Conservation (phyloP, 2,113 vertebrate species). For the Laterallus jamaicensis region DNA sequence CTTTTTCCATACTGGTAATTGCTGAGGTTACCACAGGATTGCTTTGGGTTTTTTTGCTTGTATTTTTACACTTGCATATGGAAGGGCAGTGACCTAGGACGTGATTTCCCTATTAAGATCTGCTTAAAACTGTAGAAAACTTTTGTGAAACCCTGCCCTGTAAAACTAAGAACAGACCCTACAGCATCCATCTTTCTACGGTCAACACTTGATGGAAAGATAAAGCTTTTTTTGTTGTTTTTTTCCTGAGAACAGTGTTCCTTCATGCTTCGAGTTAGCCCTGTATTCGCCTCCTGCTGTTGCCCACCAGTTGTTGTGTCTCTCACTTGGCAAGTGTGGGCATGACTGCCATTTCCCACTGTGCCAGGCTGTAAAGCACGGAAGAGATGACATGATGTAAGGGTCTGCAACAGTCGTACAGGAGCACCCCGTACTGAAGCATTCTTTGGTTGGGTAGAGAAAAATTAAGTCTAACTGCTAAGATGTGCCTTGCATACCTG, state of each 20-base stretch:
- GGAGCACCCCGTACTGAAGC: neutral
- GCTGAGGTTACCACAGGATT: slow-evolving; percentile 34
- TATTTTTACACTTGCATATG: neutral
- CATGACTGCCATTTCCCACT: neutral
- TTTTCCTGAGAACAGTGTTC: slow-evolving; percentile 39
- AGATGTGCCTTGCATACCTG: neutral
- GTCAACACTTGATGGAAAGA: neutral
- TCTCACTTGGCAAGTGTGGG: neutral
- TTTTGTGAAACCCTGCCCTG: neutral
- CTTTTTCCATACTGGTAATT: neutral
- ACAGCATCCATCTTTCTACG: neutral
- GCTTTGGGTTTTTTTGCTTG: neutral
- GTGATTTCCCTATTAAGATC: neutral
- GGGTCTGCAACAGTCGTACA: neutral
- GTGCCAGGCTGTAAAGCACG: neutral
- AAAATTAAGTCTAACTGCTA: neutral
- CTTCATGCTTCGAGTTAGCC: neutral
- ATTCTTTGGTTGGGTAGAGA: slow-evolving; percentile 44
- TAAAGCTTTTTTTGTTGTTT: neutral
- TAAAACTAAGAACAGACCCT: neutral
- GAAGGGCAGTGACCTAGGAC: neutral
- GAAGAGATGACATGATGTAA: neutral
- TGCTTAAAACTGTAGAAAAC: neutral
- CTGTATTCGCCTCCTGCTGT: neutral
- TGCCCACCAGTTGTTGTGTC: neutral